Evolutionary conservation across 1,140 invertebrate genomes (phyloP).

Genomic region (Neotoxoptera formosana): DNA sequence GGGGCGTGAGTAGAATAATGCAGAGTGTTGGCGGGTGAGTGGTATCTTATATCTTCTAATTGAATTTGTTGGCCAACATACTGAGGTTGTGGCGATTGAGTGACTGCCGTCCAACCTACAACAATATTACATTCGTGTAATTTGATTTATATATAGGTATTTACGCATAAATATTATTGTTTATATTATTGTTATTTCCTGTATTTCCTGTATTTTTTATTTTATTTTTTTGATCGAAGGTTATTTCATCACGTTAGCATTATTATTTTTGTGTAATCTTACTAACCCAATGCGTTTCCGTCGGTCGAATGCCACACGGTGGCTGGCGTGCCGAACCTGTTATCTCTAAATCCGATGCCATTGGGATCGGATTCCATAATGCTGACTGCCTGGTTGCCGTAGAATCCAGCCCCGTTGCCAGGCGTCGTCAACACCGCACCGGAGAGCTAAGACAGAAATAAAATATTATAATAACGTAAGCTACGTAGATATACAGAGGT

Average conservation of each 20-base stretch:
- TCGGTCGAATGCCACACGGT: conserved; percentile 50
- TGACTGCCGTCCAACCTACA: conserved; percentile 49
- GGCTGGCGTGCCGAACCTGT: conserved; percentile 45
- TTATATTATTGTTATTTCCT: not conserved
- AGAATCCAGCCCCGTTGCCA: conserved; percentile 44
- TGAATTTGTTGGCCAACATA: conserved; percentile 54
- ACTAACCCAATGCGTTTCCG: conserved; percentile 49
- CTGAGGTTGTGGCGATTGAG: conserved; percentile 47
- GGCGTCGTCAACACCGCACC: conserved; percentile 35
- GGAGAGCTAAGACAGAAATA: not conserved
- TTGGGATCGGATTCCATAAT: conserved; percentile 55
- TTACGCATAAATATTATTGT: too few relatives aligned
- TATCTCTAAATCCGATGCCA: conserved; percentile 41
- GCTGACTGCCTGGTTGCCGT: conserved; percentile 47
- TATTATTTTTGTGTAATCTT: not conserved
- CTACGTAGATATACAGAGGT: not conserved
- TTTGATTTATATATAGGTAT: not conserved
- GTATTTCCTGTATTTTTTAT: not conserved
- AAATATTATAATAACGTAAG: not conserved
- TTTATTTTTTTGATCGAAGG: not conserved
- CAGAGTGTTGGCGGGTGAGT: conserved; percentile 44
- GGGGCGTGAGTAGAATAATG: conserved; percentile 52
- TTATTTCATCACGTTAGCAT: not conserved
- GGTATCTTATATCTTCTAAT: conserved; percentile 50
- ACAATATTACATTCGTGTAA: not conserved